Conservation (phyloP, 30 jellyfish, hydroid and myxozoan genomes). For the Aurelia aurita region DNA sequence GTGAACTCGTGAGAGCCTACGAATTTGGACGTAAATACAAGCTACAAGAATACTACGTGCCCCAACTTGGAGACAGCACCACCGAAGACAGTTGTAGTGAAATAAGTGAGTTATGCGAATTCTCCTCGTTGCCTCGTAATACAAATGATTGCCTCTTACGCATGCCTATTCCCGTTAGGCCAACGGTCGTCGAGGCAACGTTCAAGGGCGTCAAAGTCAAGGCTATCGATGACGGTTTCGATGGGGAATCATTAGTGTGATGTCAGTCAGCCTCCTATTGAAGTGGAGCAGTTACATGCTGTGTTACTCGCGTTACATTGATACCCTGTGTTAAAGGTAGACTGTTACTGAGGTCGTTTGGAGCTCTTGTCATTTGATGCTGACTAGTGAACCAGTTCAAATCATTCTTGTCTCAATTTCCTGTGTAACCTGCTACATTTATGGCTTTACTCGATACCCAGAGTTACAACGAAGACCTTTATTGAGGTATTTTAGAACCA, state of each 20-base stretch:
- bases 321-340: no score
- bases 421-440: no score
- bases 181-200: slow-evolving; percentile 29
- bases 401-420: no score
- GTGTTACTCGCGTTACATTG: no score
- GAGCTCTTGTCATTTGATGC: no score
- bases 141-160: slow-evolving; percentile 74
- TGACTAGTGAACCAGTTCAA: no score
- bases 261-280: no score
- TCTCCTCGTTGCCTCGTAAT: slow-evolving; percentile 78
- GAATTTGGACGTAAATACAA: slow-evolving; percentile 90
- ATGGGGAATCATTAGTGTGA: slow-evolving; percentile 61
- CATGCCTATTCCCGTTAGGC: slow-evolving; percentile 81
- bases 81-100: slow-evolving; percentile 76
- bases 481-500: no score
- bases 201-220: slow-evolving; percentile 31
- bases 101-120: slow-evolving; percentile 68
- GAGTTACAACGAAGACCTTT: no score
- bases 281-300: no score
- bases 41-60: slow-evolving; percentile 77
- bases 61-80: slow-evolving; percentile 70
- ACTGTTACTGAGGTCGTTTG: no score
- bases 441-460: no score
- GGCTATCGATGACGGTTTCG: slow-evolving; percentile 28
- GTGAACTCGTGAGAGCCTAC: slow-evolving; percentile 92